Evolutionary conservation across 2,113 vertebrate genomes (phyloP).

Genomic region (Excalfactoria chinensis): DNA sequence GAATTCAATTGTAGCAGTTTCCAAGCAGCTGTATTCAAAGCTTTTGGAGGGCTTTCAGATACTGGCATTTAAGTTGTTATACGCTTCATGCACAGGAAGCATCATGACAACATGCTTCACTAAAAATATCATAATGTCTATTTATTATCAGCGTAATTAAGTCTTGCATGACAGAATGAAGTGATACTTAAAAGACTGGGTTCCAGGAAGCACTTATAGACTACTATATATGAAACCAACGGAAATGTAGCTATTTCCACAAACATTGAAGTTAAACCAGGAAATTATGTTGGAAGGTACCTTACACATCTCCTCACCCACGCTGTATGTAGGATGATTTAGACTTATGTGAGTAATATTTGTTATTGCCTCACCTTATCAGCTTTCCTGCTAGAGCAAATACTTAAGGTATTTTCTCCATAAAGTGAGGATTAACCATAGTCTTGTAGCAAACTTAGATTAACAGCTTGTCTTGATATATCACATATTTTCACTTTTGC

Average conservation of each 20-base stretch:
- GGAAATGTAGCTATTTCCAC: conserved; percentile 7
- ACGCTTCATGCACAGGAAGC: conserved; percentile 42
- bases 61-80: conserved; percentile 4
- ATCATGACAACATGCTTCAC: conserved; percentile 21
- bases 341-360: neutral
- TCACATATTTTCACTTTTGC: neutral
- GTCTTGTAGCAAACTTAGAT: neutral
- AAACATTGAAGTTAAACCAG: neutral
- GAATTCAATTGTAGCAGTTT: neutral
- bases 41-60: neutral
- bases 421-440: neutral
- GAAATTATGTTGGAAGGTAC: neutral
- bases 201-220: conserved; percentile 60
- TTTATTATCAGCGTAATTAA: conserved; percentile 67
- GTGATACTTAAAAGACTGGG: conserved; percentile 41
- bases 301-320: neutral
- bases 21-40: neutral
- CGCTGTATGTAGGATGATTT: neutral
- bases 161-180: conserved; percentile 57
- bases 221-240: conserved; percentile 39
- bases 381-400: neutral
- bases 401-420: neutral
- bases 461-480: neutral
- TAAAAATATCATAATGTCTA: conserved; percentile 62
- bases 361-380: neutral